Conservation (phyloP, 2,113 vertebrate genomes). For the Phaetusa simplex region DNA sequence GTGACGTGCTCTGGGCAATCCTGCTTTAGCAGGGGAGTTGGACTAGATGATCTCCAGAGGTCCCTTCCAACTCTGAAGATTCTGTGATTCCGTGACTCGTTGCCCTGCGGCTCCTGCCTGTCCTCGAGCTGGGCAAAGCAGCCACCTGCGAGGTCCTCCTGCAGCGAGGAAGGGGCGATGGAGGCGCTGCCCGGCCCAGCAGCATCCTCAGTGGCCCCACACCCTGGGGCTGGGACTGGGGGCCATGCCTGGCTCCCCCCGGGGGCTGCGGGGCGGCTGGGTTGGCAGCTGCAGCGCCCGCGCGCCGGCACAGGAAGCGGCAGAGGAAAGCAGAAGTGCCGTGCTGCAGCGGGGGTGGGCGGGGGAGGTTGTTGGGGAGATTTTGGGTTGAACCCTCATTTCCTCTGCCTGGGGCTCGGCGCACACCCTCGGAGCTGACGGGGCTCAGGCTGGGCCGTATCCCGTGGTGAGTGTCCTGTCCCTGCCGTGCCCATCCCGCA, state of each 20-base stretch:
- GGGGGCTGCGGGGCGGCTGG: rapidly evolving
- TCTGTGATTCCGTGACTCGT: too few species aligned
- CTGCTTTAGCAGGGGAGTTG: too few species aligned
- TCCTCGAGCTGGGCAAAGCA: rapidly evolving
- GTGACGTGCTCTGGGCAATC: too few species aligned
- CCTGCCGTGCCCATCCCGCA: rapidly evolving
- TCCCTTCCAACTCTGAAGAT: too few species aligned
- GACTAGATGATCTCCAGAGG: too few species aligned
- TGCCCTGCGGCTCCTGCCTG: neutral
- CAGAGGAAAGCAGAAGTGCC: constrained; percentile 37
- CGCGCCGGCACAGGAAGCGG: neutral
- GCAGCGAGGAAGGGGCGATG: neutral
- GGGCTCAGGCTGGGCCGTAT: rapidly evolving
- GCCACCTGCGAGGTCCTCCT: rapidly evolving
- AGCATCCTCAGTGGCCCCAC: neutral
- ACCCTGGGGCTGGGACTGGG: rapidly evolving
- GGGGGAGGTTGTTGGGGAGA: neutral
- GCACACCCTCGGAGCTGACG: neutral
- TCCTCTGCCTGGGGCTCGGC: neutral
- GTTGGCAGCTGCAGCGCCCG: neutral
- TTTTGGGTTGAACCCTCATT: neutral
- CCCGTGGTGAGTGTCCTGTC: neutral
- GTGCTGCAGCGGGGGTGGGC: neutral
- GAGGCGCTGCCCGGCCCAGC: neutral
- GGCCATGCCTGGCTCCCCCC: rapidly evolving